Evolutionary conservation across 1,140 invertebrate species (phyloP), one percentile per base, ranked within the genome.

Genomic region (Drosophila parvula): DNA sequence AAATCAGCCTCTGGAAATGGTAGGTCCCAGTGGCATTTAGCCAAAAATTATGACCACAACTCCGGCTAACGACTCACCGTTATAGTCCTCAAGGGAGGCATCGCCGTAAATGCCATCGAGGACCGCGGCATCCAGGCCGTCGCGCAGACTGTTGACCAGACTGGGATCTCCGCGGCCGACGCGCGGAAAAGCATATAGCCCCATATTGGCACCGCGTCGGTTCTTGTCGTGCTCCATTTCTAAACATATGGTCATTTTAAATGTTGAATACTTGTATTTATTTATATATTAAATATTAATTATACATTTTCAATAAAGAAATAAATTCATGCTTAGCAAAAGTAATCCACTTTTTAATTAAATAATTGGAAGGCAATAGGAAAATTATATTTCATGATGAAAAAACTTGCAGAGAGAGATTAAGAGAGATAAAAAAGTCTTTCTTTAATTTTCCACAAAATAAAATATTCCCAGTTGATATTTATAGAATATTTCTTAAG

Each of bases 171-270:
- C 92, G 32, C 94, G 91, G 1, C 94, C 94, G 0, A 94, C 93
- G 55, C 94, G 92, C 12, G 94, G 94, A 59, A 94, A 94, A 0
- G 94, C 93, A 77, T 93, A 94, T 5, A 94, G 81, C 36, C 94
- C 93, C 60, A 94, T 78, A 1, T 93, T 92, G 2, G 93, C 93
- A 40, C 89, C 90, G 16, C 91, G 75, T 2, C 90, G 79, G 40
- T 71, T 82, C 73, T 91, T 92, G 28, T 64, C 78, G 43, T 92
- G 79, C 55, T 91, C 82, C 34, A 80, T 44, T 36, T 91, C 77
- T 91, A 47, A 8, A 57, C 48, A 27, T 11, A 57, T 22, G 36
- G 9, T 34, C 4, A 18, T 16, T 41, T 12, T 4, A 11, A n/a
- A 58, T n/a, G 8, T 18, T 18, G 0, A 47, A n/a, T 14, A 32